Percentiles rank a stretch among this genome's conserved stretches.
Conservation (phyloP, 2,113 vertebrate species). For the Opisthocomus hoazin region DNA sequence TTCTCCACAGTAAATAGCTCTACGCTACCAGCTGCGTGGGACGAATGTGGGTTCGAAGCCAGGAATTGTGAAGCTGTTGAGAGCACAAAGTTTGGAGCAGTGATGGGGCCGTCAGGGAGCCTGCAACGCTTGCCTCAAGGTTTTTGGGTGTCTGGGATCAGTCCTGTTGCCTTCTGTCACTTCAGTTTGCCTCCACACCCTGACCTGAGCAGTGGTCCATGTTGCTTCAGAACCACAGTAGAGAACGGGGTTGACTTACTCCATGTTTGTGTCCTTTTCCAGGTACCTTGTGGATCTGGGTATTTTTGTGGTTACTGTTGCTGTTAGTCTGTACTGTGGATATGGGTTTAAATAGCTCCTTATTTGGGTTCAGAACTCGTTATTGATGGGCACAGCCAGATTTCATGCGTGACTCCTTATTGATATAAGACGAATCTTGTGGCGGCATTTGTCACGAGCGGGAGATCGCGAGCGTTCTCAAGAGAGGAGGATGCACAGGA, state of each 20-base stretch:
- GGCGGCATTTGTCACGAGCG: neutral
- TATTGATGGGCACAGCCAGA: neutral
- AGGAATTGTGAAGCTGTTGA: neutral
- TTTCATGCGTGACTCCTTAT: neutral
- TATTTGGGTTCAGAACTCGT: fast-evolving
- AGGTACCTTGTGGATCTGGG: neutral
- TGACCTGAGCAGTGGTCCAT: neutral
- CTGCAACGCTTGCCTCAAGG: neutral
- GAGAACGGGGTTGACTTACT: fast-evolving
- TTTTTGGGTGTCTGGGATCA: neutral
- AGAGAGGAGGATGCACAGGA: neutral
- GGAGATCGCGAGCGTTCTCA: neutral
- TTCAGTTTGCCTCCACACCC: neutral
- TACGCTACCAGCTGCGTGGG: neutral
- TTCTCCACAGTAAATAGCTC: neutral
- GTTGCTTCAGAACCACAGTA: neutral
- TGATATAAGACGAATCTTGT: neutral
- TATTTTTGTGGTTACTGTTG: neutral
- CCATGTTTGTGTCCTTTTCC: fast-evolving
- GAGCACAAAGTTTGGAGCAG: neutral
- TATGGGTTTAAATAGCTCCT: neutral
- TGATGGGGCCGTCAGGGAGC: neutral
- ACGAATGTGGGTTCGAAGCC: neutral
- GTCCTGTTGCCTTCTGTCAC: neutral
- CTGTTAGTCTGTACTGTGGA: neutral